These are phyloP conservation scores for Pteropus rufus DNA, from an alignment of 2,797 vertebrate species.

Conservation along the genomic window DNA sequence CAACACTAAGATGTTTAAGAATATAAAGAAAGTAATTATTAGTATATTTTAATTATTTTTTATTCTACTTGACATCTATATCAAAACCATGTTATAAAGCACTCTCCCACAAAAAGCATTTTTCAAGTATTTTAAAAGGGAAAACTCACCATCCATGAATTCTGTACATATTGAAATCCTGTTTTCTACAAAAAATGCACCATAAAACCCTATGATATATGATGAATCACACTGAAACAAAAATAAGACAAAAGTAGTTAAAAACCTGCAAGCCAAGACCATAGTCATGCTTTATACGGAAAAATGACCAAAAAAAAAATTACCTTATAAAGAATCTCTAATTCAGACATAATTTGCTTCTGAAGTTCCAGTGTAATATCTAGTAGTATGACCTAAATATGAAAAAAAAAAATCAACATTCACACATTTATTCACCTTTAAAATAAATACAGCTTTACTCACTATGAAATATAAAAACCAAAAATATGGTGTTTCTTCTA, in stretches of 20 bases:
- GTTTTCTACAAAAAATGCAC: conserved; percentile 99
- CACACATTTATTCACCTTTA: not conserved
- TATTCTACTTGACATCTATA: not conserved
- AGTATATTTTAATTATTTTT: conserved; percentile 55
- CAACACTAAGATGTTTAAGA: conserved; percentile 25
- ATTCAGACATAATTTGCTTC: conserved; percentile 99
- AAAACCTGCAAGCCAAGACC: not conserved
- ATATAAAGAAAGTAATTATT: conserved; percentile 33
- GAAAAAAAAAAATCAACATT: conserved; percentile 50
- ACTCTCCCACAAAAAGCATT: conserved; percentile 26
- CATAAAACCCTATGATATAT: conserved; percentile 99
- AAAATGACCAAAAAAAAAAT: conserved; percentile 37
- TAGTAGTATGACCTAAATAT: conserved; percentile 94
- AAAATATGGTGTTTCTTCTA: not conserved
- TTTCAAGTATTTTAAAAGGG: conserved; percentile 46
- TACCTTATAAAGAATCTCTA: conserved; percentile 99
- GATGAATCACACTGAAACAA: conserved; percentile 95
- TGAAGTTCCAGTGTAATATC: conserved; percentile 98
- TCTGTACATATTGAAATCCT: conserved; percentile 99
- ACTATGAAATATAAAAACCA: not conserved
- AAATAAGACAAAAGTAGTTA: conserved; percentile 61
- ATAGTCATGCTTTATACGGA: not conserved
- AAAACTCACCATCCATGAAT: conserved; percentile 98
- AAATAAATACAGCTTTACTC: not conserved
- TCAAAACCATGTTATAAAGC: conserved; percentile 1